Evolutionary conservation across 2,888 invertebrate genomes (phyloP), one percentile per base, ranked within the genome.

Genomic region (Eurytoma californica): DNA sequence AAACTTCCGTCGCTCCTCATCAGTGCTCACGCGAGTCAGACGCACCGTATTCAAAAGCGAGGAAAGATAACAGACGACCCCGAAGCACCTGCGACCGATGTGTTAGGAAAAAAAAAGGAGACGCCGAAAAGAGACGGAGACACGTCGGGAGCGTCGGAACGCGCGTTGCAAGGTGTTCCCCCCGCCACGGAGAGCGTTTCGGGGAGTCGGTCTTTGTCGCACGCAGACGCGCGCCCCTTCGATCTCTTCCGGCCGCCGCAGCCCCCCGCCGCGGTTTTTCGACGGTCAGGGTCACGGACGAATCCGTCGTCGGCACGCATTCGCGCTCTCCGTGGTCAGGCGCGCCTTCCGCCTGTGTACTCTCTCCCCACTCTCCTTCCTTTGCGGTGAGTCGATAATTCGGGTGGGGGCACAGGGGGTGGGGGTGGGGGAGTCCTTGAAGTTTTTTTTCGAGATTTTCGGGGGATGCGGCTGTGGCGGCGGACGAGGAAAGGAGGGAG

Each of bases 201-300:
- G 49, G 12, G 3, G 14, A 53, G 13, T 53, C 53, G 14, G 24
- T 28, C 55, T 24, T 30, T 63, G 53, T 18, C 61, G 28, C 72
- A 16, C 55, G 7, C 72, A 16, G 39, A 3, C 20, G 24, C 57
- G 57, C 58, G 51, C 61, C 58, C 68, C 72, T 63, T 39, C 20
- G 39, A 2, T 12, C n/a, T 57, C 49, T 55, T 53, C 72, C 70
- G 66, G 3, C 55, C 16, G n/a, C n/a, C 7, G 60, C 20, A 20
- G 47, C 68, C 67, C 69, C 67, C 63, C 49, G 58, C 68, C 72
- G 53, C 77, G 55, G 58, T 63, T 79, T 70, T 63, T 69, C 77
- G 60, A 63, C 82, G 82, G 84, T 84, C 84, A 84, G 80, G 84
- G 83, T 82, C 83, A 84, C 72, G 82, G 81, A 70, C 83, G 80